A percentile compares a stretch with the other conserved stretches of the same genome.
phyloP scores from a whole-genome alignment of 2,113 vertebrate species.

The Plectropomus leopardus region DNA sequence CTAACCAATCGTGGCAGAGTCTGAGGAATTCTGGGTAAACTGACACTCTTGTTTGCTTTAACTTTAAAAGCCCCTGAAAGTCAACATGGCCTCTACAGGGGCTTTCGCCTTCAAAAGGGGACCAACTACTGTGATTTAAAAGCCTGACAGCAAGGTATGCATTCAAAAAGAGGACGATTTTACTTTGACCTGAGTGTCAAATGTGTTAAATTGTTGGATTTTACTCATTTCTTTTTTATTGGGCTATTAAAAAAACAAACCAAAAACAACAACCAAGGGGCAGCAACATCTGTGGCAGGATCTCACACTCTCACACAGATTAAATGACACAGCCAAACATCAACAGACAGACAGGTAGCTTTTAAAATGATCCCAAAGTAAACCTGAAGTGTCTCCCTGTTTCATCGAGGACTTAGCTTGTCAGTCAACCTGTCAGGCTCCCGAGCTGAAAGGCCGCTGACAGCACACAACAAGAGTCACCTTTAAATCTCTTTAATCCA shows the following conservation, averaged over 20 bases:
- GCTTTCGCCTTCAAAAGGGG: constrained; percentile 47
- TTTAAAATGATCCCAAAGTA: constrained; percentile 39
- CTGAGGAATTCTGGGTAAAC: constrained; percentile 73
- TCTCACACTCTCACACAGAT: constrained; percentile 40
- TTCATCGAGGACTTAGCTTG: constrained; percentile 42
- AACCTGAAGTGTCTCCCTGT: constrained; percentile 27
- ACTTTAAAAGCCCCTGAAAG: constrained; percentile 71
- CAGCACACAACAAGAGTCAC: constrained; percentile 34
- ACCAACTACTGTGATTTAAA: constrained; percentile 54
- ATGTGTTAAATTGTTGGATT: background rate
- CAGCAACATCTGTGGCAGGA: constrained; percentile 2
- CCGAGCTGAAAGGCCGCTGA: constrained; percentile 23
- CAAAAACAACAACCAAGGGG: background rate
- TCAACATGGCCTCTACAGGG: constrained; percentile 63
- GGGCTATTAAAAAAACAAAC: background rate
- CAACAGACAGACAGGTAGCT: constrained; percentile 29
- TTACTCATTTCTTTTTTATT: background rate
- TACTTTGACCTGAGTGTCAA: background rate
- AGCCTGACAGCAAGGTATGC: constrained; percentile 46
- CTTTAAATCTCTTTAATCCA: constrained; percentile 51
- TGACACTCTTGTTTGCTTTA: constrained; percentile 76
- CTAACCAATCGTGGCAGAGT: constrained; percentile 29
- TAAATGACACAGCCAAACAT: constrained; percentile 2
- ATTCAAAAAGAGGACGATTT: constrained; percentile 27
- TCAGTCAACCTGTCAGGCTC: constrained; percentile 42